Conservation (phyloP, 2,797 vertebrate species). For the Platyrinchus mystaceus region DNA sequence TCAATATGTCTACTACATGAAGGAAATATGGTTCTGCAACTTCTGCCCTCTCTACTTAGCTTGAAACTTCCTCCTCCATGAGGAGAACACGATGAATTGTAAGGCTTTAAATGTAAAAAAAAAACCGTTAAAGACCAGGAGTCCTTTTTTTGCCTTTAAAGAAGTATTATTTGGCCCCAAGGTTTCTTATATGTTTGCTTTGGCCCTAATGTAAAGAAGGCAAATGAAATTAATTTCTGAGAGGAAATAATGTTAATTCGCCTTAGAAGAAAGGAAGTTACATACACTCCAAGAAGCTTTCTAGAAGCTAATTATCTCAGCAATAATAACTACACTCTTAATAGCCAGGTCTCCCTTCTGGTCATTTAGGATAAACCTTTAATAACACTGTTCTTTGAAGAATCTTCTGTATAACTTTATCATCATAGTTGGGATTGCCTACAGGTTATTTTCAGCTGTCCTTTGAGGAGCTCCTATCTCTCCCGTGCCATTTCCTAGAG, state of each 20-base stretch:
- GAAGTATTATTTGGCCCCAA: background rate
- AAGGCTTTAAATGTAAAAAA: background rate
- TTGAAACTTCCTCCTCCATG: background rate
- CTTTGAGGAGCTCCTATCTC: background rate
- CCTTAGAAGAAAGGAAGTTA: slow-evolving; percentile 33
- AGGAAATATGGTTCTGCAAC: background rate
- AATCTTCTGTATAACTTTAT: background rate
- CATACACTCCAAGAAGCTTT: background rate
- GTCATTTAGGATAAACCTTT: background rate
- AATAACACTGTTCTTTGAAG: background rate
- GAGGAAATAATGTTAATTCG: slow-evolving; percentile 37
- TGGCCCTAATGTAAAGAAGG: slow-evolving; percentile 3
- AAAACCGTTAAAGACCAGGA: background rate
- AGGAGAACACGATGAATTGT: background rate
- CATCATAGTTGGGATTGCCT: slow-evolving; percentile 31
- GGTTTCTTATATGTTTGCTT: slow-evolving; percentile 9
- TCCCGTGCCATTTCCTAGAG: background rate
- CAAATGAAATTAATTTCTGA: slow-evolving; percentile 33
- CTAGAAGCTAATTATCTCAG: slow-evolving; percentile 58
- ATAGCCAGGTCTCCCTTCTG: slow-evolving; percentile 1
- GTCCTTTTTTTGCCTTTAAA: background rate
- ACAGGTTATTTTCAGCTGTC: background rate
- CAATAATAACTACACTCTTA: slow-evolving; percentile 12
- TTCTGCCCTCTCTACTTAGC: background rate
- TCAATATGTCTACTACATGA: background rate